phyloP scores from a whole-genome alignment of 64 coral and sea anemone species.

The Porites australiensis region DNA sequence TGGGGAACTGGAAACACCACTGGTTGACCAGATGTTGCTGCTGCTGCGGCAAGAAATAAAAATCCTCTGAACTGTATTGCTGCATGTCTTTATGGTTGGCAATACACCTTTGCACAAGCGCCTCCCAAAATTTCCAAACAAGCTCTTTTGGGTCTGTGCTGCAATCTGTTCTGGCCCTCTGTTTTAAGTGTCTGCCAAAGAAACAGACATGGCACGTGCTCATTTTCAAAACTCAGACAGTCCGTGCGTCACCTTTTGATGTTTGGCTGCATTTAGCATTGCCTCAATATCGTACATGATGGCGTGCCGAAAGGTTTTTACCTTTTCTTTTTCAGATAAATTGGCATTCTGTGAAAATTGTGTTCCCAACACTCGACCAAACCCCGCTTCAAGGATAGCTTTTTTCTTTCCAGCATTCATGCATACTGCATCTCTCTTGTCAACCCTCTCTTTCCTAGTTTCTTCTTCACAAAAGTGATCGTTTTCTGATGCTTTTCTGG shows the following conservation, averaged over 20 bases:
- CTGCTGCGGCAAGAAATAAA: conserved; percentile 1
- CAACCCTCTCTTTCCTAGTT: background rate
- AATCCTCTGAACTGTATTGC: conserved; percentile 4
- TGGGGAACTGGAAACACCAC: conserved; percentile 27
- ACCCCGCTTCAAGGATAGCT: background rate
- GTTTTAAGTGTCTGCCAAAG: conserved; percentile 1
- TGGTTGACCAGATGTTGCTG: background rate
- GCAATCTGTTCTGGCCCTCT: conserved; percentile 21
- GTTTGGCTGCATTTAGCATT: background rate
- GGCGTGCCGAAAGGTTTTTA: conserved; percentile 43
- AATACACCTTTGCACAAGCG: background rate
- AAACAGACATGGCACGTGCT: conserved; percentile 42
- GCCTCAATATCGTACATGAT: conserved; percentile 59
- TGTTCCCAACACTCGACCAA: conserved; percentile 42
- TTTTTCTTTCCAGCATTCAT: background rate
- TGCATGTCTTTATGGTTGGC: background rate
- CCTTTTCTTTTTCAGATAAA: conserved; percentile 18
- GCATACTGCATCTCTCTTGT: background rate
- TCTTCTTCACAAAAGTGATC: background rate
- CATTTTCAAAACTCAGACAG: conserved; percentile 13
- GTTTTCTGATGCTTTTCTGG: background rate
- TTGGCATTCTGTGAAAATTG: background rate
- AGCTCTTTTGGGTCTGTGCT: conserved; percentile 23
- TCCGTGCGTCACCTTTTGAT: background rate
- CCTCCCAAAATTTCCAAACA: conserved; percentile 37